These are phyloP conservation scores for Pyxicephalus adspersus DNA, from an alignment of 2,113 vertebrate species.

Conservation along the genomic window DNA sequence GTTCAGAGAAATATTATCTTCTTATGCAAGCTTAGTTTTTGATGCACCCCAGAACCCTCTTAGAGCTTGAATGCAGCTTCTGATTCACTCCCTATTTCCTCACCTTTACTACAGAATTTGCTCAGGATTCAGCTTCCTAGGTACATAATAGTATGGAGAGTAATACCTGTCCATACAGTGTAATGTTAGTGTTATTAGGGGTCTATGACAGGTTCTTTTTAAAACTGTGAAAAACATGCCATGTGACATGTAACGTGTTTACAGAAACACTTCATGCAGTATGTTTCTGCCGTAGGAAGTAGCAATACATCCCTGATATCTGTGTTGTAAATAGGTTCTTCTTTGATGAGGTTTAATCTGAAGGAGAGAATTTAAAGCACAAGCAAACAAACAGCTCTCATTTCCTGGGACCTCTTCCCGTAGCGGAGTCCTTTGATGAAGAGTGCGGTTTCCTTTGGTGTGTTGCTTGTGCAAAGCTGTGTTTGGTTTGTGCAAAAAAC, in stretches of 20 bases:
- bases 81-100: no score
- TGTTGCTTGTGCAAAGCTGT: conserved; percentile 15
- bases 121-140: no score
- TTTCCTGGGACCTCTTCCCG: conserved; percentile 38
- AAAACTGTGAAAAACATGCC: neutral
- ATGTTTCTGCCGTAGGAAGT: neutral
- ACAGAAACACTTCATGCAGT: neutral
- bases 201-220: no score
- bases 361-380: conserved; percentile 1
- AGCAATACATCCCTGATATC: conserved; percentile 24
- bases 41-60: no score
- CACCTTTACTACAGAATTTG: no score
- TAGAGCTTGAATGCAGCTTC: no score
- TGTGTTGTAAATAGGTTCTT: neutral
- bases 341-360: conserved; percentile 30
- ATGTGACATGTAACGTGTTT: neutral
- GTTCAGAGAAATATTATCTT: no score
- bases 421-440: conserved; percentile 21
- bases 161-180: no score
- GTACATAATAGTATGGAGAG: no score
- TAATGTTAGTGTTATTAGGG: no score
- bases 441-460: conserved; percentile 24
- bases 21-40: no score
- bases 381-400: neutral
- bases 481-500: conserved; percentile 27